A percentile compares a stretch with the other conserved stretches of the same genome.
Conservation (phyloP, 2,113 vertebrate species). For the Neolamprologus sp. region DNA sequence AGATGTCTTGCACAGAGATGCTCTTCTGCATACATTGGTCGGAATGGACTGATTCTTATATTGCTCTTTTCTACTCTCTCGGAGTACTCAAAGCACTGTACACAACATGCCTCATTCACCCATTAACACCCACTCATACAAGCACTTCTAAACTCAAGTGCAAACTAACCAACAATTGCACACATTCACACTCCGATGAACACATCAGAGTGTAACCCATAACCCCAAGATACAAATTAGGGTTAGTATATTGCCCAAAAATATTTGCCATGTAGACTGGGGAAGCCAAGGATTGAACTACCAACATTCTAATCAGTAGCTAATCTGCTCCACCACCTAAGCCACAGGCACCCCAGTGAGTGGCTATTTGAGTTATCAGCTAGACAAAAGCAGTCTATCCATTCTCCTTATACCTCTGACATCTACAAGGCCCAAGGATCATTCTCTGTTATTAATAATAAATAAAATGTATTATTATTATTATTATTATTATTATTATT, state of each 20-base stretch:
- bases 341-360: background rate
- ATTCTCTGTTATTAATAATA: background rate
- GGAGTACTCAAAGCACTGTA: background rate
- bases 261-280: background rate
- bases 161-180: background rate
- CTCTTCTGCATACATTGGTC: background rate
- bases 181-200: background rate
- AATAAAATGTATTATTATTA: background rate
- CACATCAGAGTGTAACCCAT: background rate
- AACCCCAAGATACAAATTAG: background rate
- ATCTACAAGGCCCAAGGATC: background rate
- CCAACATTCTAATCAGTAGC: background rate
- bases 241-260: background rate
- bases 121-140: background rate
- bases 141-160: background rate
- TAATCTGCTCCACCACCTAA: background rate
- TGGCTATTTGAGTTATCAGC: background rate
- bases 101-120: background rate
- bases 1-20: background rate
- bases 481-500: background rate
- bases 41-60: background rate
- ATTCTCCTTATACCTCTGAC: background rate
- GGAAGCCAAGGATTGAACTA: background rate
- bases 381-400: background rate
- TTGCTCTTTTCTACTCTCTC: background rate